phyloP scores from a whole-genome alignment of 92 coral and sea anemone genomes.

The Epizoanthus stellaris region DNA sequence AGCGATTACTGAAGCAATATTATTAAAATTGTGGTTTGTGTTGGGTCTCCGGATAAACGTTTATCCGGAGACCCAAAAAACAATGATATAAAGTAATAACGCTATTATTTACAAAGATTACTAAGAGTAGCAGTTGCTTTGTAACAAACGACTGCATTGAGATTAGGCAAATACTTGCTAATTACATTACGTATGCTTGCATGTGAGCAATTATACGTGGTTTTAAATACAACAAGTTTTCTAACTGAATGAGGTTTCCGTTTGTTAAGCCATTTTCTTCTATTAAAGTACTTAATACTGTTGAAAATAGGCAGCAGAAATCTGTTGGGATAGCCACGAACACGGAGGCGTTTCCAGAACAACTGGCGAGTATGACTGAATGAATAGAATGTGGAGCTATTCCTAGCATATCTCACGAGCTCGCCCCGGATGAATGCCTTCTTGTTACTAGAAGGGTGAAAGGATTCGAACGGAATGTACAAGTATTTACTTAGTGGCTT shows the following conservation, averaged over 20 bases:
- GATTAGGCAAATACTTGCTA: not conserved
- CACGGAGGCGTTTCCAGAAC: slow-evolving; percentile 50
- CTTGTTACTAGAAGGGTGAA: slow-evolving; percentile 35
- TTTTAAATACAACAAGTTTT: not conserved
- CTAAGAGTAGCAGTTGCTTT: not conserved
- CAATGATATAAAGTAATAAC: not conserved
- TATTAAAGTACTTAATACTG: slow-evolving; percentile 19
- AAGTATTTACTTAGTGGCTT: slow-evolving; percentile 27
- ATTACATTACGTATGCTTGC: not conserved
- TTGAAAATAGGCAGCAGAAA: slow-evolving; percentile 39
- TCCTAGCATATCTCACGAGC: slow-evolving; percentile 41
- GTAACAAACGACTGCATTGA: not conserved
- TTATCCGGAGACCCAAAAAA: too few relatives aligned
- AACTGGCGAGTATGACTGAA: slow-evolving; percentile 44
- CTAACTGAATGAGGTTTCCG: not conserved
- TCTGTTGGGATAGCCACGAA: slow-evolving; percentile 53
- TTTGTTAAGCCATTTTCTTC: not conserved
- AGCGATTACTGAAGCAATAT: slow-evolving; percentile 18
- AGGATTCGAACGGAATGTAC: slow-evolving; percentile 3
- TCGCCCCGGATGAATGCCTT: slow-evolving; percentile 50
- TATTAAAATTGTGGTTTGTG: not conserved
- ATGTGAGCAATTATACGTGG: not conserved
- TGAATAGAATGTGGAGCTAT: slow-evolving; percentile 45
- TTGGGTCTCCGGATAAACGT: not conserved
- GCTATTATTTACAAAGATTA: not conserved